Evolutionary conservation across 92 coral and sea anemone species (phyloP).

Genomic region (Pocillopora meandrina): DNA sequence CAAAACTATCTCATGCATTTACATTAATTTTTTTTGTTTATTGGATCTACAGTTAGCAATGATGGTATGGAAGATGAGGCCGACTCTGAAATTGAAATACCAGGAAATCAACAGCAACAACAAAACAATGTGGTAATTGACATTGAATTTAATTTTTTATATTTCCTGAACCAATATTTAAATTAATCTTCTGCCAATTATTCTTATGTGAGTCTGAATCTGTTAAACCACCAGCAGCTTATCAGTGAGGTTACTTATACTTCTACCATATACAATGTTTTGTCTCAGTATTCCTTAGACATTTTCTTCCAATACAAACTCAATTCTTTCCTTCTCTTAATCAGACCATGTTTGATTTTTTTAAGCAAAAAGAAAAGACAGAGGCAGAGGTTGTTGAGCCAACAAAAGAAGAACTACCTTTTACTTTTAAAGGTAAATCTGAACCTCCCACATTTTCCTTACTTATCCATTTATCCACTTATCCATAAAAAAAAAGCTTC

Average conservation of each 20-base stretch:
- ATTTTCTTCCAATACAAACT: no score
- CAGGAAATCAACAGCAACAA: background rate
- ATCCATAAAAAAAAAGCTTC: no score
- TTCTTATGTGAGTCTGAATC: no score
- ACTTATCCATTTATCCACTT: background rate
- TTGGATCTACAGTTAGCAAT: slow-evolving; percentile 2
- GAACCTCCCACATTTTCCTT: background rate
- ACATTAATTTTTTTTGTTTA: background rate
- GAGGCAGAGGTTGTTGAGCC: slow-evolving; percentile 1
- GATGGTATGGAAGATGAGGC: slow-evolving; percentile 18
- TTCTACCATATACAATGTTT: no score
- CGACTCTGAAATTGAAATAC: background rate
- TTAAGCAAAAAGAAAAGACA: background rate
- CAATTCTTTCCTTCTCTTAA: no score
- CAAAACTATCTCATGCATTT: no score
- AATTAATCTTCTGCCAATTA: no score
- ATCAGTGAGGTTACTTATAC: no score
- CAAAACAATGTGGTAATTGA: slow-evolving; percentile 1
- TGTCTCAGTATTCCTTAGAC: no score
- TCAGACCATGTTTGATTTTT: background rate
- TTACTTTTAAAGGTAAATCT: slow-evolving; percentile 70
- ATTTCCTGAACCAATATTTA: no score
- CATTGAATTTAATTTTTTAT: no score
- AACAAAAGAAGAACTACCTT: slow-evolving; percentile 66
- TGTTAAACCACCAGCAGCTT: no score